Evolutionary conservation across 2,888 invertebrate species (phyloP).

Genomic region (Trissonchulus latispiculum): DNA sequence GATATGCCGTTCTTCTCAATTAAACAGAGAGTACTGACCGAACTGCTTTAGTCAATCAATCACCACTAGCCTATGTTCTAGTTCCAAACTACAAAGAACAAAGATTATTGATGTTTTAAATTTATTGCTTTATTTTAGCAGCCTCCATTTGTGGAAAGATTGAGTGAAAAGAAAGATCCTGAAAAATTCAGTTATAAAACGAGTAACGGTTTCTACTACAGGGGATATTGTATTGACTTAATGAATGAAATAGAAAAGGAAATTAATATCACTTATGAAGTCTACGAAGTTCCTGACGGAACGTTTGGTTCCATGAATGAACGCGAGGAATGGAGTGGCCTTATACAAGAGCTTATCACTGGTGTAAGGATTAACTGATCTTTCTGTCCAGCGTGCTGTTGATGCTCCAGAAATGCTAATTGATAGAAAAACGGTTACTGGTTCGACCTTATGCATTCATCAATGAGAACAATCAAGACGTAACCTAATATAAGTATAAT

Average conservation of each 20-base stretch:
- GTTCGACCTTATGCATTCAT: too few relatives aligned
- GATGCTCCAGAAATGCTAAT: too few relatives aligned
- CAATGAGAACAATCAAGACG: too few relatives aligned
- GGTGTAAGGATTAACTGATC: conserved; percentile 59
- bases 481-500: too few relatives aligned
- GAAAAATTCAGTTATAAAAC: conserved; percentile 35
- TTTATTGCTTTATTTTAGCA: conserved; percentile 44
- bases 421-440: too few relatives aligned
- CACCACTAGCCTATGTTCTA: too few relatives aligned
- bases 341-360: conserved; percentile 63
- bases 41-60: too few relatives aligned
- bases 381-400: too few relatives aligned
- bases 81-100: too few relatives aligned
- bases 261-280: conserved; percentile 79
- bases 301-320: conserved; percentile 81
- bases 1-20: too few relatives aligned
- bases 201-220: conserved; percentile 29
- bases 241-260: conserved; percentile 72
- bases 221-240: conserved; percentile 87
- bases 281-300: conserved; percentile 63
- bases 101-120: too few relatives aligned
- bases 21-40: too few relatives aligned
- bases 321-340: conserved; percentile 66
- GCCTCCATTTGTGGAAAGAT: conserved; percentile 50
- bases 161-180: conserved; percentile 37